Percentiles rank a stretch among this genome's conserved stretches.
These are phyloP conservation scores for Illadopsis cleaveri DNA, from an alignment of 2,113 vertebrate species.

Conservation along the genomic window DNA sequence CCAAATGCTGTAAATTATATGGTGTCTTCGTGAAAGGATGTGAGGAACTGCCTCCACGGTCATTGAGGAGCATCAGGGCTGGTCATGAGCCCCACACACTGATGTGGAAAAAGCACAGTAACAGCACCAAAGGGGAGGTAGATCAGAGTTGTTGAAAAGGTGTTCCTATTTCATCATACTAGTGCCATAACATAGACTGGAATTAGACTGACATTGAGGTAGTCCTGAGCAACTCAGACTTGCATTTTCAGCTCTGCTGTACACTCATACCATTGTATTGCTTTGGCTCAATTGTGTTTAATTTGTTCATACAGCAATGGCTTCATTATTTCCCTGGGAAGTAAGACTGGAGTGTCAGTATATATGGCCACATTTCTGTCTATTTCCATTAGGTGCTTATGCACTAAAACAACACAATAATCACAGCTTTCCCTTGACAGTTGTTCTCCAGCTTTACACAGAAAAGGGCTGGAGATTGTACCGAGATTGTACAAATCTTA, in stretches of 20 bases:
- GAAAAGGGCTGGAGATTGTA: neutral
- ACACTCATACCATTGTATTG: neutral
- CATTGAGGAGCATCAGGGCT: neutral
- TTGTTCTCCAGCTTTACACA: neutral
- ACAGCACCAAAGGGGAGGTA: neutral
- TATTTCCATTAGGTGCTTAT: neutral
- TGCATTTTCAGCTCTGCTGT: neutral
- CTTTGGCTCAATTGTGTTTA: neutral
- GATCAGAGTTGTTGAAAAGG: neutral
- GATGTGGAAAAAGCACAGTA: neutral
- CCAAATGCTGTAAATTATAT: neutral
- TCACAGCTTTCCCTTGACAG: neutral
- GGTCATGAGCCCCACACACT: neutral
- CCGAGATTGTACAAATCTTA: neutral
- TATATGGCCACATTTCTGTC: neutral
- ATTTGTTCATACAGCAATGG: neutral
- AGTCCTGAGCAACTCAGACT: neutral
- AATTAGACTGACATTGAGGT: neutral
- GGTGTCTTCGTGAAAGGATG: neutral
- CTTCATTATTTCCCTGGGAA: neutral
- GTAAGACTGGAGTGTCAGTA: neutral
- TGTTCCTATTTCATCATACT: neutral
- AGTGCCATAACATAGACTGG: neutral
- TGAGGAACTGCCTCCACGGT: neutral
- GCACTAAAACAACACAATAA: neutral